Percentiles rank a stretch among this genome's conserved stretches.
These are phyloP conservation scores for Sphaeramia orbicularis DNA, from an alignment of 2,797 vertebrate species.

Conservation along the genomic window DNA sequence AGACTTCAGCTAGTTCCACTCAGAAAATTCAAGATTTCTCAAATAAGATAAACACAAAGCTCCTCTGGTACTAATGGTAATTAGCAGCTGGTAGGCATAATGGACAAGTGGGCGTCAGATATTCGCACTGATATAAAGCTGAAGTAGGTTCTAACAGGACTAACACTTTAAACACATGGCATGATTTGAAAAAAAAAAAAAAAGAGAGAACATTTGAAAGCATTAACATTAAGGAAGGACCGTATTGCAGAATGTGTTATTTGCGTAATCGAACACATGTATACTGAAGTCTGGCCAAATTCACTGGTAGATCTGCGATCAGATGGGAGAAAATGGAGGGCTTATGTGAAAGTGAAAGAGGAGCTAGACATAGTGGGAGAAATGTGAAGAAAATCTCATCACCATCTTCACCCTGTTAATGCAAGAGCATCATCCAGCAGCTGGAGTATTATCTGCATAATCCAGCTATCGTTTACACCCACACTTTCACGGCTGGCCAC, in stretches of 20 bases:
- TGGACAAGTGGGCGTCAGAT: constrained; percentile 30
- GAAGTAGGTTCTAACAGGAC: constrained; percentile 36
- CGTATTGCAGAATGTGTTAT: constrained; percentile 29
- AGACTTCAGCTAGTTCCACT: constrained; percentile 18
- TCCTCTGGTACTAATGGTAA: constrained; percentile 33
- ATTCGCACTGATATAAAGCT: constrained; percentile 26
- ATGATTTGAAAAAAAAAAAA: neutral
- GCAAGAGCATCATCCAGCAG: constrained; percentile 44
- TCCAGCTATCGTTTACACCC: constrained; percentile 71
- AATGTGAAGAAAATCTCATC: constrained; percentile 43
- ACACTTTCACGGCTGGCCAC: constrained; percentile 57
- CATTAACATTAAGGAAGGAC: constrained; percentile 18
- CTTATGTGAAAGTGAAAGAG: neutral
- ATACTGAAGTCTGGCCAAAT: constrained; percentile 6
- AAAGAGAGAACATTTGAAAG: neutral
- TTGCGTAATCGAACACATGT: neutral
- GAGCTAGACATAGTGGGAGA: constrained; percentile 23
- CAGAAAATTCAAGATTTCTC: constrained; percentile 12
- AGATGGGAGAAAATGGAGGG: constrained; percentile 13
- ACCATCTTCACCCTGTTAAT: constrained; percentile 43
- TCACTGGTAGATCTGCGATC: constrained; percentile 30
- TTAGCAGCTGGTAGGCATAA: constrained; percentile 36
- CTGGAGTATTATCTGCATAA: constrained; percentile 66
- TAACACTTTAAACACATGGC: constrained; percentile 25
- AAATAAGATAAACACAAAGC: constrained; percentile 8